A percentile compares a stretch with the other conserved stretches of the same genome.
These are phyloP conservation scores for Rhamphomyia laevipes DNA, from an alignment of 2,888 invertebrate species.

Conservation along the genomic window DNA sequence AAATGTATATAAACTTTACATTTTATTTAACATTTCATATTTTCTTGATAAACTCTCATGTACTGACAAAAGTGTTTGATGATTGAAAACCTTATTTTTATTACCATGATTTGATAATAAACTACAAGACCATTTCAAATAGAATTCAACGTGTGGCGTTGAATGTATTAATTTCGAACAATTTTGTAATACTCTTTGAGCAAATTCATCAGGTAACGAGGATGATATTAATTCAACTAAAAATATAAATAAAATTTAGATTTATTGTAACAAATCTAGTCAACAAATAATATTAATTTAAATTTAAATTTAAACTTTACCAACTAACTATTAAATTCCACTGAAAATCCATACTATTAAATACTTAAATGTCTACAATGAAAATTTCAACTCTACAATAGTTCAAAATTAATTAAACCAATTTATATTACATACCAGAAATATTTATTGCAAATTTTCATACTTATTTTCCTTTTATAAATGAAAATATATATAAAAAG, in stretches of 20 bases:
- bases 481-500: too few relatives aligned
- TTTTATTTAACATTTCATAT: conserved; percentile 69
- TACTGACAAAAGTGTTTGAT: conserved; percentile 53
- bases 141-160: conserved; percentile 78
- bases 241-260: conserved; percentile 21
- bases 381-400: too few relatives aligned
- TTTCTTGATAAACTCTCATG: conserved; percentile 70
- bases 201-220: conserved; percentile 59
- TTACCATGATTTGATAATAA: conserved; percentile 56
- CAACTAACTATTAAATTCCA: too few relatives aligned
- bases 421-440: too few relatives aligned
- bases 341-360: background rate
- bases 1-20: conserved; percentile 52
- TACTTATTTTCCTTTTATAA: too few relatives aligned
- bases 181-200: conserved; percentile 59
- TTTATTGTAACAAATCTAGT: background rate
- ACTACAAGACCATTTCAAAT: conserved; percentile 65
- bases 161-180: conserved; percentile 61
- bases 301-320: too few relatives aligned
- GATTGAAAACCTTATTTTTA: conserved; percentile 46
- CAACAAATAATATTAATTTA: too few relatives aligned
- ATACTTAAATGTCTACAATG: background rate
- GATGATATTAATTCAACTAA: conserved; percentile 65
- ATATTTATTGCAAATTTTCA: too few relatives aligned
- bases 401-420: too few relatives aligned